Percentiles rank a stretch among this genome's conserved stretches.
These are phyloP conservation scores for Cricetomys ansorgei DNA, from an alignment of 2,113 vertebrate genomes.

Conservation along the genomic window DNA sequence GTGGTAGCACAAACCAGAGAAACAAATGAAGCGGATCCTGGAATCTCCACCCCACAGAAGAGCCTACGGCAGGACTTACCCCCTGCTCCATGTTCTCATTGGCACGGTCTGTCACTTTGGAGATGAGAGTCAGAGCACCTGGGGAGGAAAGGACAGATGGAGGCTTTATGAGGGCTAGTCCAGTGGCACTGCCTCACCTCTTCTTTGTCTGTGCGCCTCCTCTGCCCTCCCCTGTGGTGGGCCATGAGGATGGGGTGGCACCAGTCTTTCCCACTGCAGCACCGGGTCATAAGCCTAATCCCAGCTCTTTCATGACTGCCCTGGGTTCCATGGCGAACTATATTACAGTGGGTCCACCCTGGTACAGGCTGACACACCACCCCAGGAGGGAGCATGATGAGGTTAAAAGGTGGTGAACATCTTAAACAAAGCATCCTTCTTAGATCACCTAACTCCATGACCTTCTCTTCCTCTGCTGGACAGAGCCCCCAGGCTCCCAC, in stretches of 20 bases:
- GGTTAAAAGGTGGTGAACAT: neutral
- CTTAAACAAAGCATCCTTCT: neutral
- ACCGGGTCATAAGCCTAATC: neutral
- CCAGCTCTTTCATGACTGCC: neutral
- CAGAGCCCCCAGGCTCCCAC: neutral
- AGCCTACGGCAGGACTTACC: conserved; percentile 87
- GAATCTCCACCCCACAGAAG: neutral
- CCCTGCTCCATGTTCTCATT: conserved; percentile 96
- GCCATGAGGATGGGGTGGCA: neutral
- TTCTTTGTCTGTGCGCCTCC: too few species aligned
- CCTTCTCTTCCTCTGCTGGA: neutral
- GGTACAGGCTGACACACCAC: neutral
- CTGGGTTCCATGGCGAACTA: neutral
- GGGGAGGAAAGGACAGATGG: conserved; percentile 66
- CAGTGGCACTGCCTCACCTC: neutral
- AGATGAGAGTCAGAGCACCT: conserved; percentile 95
- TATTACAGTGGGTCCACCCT: neutral
- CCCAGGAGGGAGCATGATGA: neutral
- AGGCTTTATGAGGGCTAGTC: neutral
- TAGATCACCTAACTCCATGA: neutral
- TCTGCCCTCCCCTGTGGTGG: neutral
- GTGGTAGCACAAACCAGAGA: neutral
- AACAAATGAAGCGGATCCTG: neutral
- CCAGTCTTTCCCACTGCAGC: neutral
- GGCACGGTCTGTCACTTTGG: conserved; percentile 93